Evolutionary conservation across 2,888 invertebrate species (phyloP), one percentile per base, ranked within the genome.

Genomic region (Gasteruption jaculator): DNA sequence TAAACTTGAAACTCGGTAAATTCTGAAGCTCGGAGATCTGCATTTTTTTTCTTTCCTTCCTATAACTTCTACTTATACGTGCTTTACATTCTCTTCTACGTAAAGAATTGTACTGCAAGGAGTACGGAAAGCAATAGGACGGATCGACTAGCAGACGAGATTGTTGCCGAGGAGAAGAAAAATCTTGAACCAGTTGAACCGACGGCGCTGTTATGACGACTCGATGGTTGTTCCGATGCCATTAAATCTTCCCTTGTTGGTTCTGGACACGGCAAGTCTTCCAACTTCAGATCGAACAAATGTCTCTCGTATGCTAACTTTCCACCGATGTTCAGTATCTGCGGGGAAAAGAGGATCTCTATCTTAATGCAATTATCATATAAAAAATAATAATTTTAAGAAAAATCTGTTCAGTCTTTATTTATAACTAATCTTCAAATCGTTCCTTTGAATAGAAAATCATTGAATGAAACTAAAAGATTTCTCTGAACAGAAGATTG

Each of bases 171-270:
- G 18, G 61, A 61, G 21, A 57, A 54, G 39, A 58, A 59, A 54
- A 63, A 59, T 45, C 56, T 58, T 38, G 60, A 61, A 32, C 57
- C 61, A 4, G 60, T 56, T 32, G 60, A 61, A 16, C 61, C 59
- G 14, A 57, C 52, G 16, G 60, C 60, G 38, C 63, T 61, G 43
- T 63, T 61, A 48, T 57, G 64, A 35, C 60, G 64, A 39, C 62
- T 61, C 22, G 65, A 65, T 11, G 70, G 69, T 27, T 69, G 66
- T 45, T 68, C 68, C 19, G 69, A 69, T 3, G 68, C 68, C 67
- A 69, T 65, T 22, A 67, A 56, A 42, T 69, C 70, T 45, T 68
- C 68, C 43, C 63, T 58, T 38, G 66, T 56, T 16, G 62, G 53
- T 38, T 62, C 58, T 10, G 67, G 67, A 40, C 69, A 69, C 1